phyloP scores from a whole-genome alignment of 2,888 invertebrate genomes.

The Nemotelus nigrinus region DNA sequence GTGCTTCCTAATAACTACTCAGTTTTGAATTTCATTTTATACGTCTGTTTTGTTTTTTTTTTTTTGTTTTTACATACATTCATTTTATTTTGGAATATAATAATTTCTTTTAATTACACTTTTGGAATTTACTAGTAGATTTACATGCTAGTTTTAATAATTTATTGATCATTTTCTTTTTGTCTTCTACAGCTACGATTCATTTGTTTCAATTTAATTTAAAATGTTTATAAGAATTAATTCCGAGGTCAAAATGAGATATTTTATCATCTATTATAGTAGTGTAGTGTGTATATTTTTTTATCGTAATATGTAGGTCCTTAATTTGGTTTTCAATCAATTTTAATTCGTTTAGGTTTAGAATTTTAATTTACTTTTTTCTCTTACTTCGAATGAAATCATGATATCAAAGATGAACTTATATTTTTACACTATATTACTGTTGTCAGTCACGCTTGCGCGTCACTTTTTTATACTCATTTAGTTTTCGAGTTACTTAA shows the following conservation, averaged over 20 bases:
- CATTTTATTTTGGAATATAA: background rate
- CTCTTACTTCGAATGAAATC: background rate
- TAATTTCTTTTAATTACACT: slow-evolving; percentile 2
- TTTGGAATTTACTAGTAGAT: slow-evolving; percentile 4
- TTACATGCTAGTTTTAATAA: slow-evolving; percentile 4
- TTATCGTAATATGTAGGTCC: background rate
- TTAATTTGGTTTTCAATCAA: slow-evolving; percentile 3
- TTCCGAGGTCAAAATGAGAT: slow-evolving; percentile 28
- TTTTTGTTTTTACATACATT: background rate
- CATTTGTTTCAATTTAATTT: slow-evolving; percentile 2
- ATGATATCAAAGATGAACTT: background rate
- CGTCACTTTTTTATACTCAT: background rate
- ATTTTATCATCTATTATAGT: slow-evolving; percentile 5
- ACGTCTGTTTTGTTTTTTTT: slow-evolving; percentile 8
- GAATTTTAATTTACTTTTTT: slow-evolving; percentile 9
- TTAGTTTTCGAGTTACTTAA: no score
- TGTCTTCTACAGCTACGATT: slow-evolving; percentile 16
- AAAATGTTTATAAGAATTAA: background rate
- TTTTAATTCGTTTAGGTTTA: slow-evolving; percentile 23
- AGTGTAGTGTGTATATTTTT: background rate
- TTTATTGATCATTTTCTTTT: background rate
- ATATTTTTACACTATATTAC: slow-evolving; percentile 5
- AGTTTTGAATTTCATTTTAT: slow-evolving; percentile 12
- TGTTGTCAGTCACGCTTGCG: background rate
- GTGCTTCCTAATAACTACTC: slow-evolving; percentile 23